Evolutionary conservation across 2,113 vertebrate species (phyloP).

Genomic region (Daboia siamensis): DNA sequence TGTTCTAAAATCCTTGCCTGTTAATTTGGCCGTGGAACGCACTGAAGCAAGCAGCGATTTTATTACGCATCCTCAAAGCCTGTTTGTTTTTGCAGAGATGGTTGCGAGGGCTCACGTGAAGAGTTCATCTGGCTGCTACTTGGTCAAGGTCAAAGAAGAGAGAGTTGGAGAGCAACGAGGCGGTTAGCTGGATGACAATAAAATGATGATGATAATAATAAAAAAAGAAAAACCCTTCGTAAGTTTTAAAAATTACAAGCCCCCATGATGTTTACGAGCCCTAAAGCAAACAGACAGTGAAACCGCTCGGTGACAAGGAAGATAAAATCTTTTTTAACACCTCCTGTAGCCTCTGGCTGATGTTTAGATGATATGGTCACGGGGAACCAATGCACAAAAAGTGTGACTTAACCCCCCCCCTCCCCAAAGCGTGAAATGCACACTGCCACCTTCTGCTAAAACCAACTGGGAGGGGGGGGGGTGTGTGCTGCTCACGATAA

Average conservation of each 20-base stretch:
- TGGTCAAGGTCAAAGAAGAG: no score
- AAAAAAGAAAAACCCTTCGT: no score
- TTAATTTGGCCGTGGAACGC: no score
- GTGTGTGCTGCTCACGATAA: neutral
- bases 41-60: no score
- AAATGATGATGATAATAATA: no score
- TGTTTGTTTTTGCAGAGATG: no score
- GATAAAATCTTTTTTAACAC: neutral
- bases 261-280: neutral
- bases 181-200: no score
- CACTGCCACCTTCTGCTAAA: neutral
- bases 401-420: neutral
- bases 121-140: no score
- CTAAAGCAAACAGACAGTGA: neutral
- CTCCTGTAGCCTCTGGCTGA: neutral
- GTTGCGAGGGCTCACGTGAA: no score
- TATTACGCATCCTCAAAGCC: no score
- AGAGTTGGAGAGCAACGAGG: no score
- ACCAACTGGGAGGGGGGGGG: neutral
- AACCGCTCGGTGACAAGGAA: neutral
- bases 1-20: no score
- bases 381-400: neutral
- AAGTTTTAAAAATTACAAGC: neutral
- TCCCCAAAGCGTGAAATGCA: neutral
- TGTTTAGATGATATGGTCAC: neutral